These are phyloP conservation scores for Xyliphius kryptos DNA, from an alignment of 2,113 vertebrate species.

Conservation along the genomic window DNA sequence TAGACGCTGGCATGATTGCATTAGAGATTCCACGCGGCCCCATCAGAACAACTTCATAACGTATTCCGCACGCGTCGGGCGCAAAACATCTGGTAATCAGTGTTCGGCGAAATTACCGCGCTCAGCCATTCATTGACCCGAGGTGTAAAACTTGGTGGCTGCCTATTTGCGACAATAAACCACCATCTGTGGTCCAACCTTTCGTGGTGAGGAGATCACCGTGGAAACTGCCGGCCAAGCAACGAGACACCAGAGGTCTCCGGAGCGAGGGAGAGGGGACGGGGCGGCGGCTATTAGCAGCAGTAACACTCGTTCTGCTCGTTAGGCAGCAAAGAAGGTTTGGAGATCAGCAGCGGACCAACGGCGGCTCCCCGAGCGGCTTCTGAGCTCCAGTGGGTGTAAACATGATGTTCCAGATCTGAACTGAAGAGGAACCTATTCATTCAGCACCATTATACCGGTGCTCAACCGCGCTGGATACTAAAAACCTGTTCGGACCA, in stretches of 20 bases:
- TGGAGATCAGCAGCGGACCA: neutral
- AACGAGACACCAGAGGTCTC: slow-evolving; percentile 45
- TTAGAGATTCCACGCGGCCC: slow-evolving; percentile 70
- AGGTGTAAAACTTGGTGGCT: slow-evolving; percentile 70
- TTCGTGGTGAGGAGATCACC: slow-evolving; percentile 51
- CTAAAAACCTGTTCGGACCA: no score
- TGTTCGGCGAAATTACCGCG: slow-evolving; percentile 72
- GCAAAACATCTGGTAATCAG: slow-evolving; percentile 78
- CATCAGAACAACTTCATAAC: slow-evolving; percentile 68
- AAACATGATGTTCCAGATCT: no score
- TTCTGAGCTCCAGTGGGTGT: no score
- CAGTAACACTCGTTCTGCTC: slow-evolving; percentile 20
- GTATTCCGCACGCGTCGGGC: slow-evolving; percentile 66
- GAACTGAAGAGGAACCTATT: no score
- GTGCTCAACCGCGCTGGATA: no score
- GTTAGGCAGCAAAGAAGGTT: neutral
- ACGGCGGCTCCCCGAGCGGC: neutral
- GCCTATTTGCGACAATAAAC: slow-evolving; percentile 74
- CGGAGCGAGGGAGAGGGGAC: slow-evolving; percentile 47
- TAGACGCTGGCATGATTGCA: slow-evolving; percentile 73
- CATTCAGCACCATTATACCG: no score
- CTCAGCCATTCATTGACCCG: slow-evolving; percentile 73
- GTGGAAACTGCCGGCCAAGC: slow-evolving; percentile 33
- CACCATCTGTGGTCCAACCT: slow-evolving; percentile 68
- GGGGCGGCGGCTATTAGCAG: slow-evolving; percentile 39